A percentile compares a stretch with the other conserved stretches of the same genome.
Conservation (phyloP, 2,888 invertebrate genomes). For the Deilephila elpenor region DNA sequence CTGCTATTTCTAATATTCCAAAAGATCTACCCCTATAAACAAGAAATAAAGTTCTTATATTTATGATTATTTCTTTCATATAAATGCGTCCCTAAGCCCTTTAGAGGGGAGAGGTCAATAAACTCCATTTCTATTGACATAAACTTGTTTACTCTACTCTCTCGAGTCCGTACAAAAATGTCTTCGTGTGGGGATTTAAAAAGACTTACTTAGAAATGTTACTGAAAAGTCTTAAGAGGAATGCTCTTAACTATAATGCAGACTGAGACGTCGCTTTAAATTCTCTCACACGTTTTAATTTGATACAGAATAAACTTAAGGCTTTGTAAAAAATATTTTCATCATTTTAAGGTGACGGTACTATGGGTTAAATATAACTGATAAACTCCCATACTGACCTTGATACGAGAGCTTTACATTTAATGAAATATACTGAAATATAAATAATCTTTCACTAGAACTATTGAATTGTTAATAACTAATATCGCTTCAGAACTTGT, state of each 20-base stretch:
- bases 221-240: not conserved
- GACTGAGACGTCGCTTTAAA: not conserved
- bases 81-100: conserved; percentile 5
- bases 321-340: no score
- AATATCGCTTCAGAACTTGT: no score
- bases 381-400: no score
- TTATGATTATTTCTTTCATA: conserved; percentile 20
- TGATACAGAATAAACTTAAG: no score
- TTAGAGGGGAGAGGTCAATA: conserved; percentile 3
- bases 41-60: conserved; percentile 13
- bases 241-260: not conserved
- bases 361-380: no score
- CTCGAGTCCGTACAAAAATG: not conserved
- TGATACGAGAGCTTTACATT: no score
- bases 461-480: no score
- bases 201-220: not conserved
- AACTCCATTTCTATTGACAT: conserved; percentile 5
- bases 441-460: no score
- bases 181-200: not conserved
- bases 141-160: conserved; percentile 19
- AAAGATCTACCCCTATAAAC: not conserved
- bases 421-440: no score
- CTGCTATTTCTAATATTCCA: not conserved
- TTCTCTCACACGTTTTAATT: no score
- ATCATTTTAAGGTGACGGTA: no score